A percentile compares a stretch with the other conserved stretches of the same genome.
Conservation (phyloP, 23 tunicate species). For the Phallusia fumigata region DNA sequence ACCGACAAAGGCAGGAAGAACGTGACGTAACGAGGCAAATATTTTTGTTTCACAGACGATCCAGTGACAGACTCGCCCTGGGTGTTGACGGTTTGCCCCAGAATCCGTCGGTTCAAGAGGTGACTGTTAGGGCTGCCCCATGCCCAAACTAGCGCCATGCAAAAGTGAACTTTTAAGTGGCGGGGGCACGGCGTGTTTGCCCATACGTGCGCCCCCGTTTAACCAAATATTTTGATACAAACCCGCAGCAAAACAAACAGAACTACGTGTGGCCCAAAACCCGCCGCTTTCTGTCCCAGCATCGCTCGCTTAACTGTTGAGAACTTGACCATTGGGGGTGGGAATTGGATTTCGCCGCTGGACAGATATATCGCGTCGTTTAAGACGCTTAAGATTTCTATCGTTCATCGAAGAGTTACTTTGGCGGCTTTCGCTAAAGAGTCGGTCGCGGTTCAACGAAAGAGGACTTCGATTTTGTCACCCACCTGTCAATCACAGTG, state of each 20-base stretch:
- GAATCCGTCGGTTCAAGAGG: background rate
- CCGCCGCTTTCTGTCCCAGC: background rate
- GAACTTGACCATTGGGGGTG: background rate
- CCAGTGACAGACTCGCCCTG: background rate
- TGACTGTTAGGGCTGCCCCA: background rate
- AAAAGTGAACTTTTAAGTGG: background rate
- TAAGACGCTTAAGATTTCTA: too few relatives aligned
- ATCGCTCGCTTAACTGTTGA: background rate
- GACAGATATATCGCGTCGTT: background rate
- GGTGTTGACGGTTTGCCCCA: slow-evolving; percentile 2
- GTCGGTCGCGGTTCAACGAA: background rate
- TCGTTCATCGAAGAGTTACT: background rate
- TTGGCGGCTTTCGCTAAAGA: background rate
- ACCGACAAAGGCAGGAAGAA: background rate
- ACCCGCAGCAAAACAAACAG: slow-evolving; percentile 12
- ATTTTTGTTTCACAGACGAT: slow-evolving; percentile 4
- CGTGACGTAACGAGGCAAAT: background rate
- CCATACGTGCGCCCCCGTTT: background rate
- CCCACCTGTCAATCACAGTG: background rate
- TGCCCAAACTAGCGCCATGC: background rate
- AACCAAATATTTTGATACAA: slow-evolving; percentile 13
- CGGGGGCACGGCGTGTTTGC: slow-evolving; percentile 6
- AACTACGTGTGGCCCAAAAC: background rate
- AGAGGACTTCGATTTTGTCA: background rate
- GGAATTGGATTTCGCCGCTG: background rate